A percentile compares a stretch with the other conserved stretches of the same genome.
Conservation (phyloP, 2,888 invertebrate species). For the Antheraea yamamai region DNA sequence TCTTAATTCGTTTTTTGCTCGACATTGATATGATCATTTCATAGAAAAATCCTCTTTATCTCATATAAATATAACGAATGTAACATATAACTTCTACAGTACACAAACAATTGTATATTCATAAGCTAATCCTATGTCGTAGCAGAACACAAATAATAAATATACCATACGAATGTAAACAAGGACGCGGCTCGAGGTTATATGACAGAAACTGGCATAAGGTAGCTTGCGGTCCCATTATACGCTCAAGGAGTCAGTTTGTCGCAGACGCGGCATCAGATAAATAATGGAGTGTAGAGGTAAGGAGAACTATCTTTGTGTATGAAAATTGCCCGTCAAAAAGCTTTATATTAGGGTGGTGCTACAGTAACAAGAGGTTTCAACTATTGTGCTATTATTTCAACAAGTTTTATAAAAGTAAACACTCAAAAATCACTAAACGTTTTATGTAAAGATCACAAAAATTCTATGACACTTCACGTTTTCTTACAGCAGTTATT, state of each 20-base stretch:
- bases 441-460: too few relatives aligned
- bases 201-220: neutral
- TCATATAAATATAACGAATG: neutral
- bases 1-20: too few relatives aligned
- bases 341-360: too few relatives aligned
- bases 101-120: slow-evolving; percentile 16
- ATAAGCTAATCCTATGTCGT: slow-evolving; percentile 8
- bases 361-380: too few relatives aligned
- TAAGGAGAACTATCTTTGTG: too few relatives aligned
- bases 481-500: too few relatives aligned
- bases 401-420: too few relatives aligned
- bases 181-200: slow-evolving; percentile 11
- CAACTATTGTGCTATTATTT: too few relatives aligned
- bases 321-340: too few relatives aligned
- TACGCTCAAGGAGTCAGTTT: neutral
- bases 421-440: too few relatives aligned
- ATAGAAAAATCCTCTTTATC: neutral
- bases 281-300: too few relatives aligned
- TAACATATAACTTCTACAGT: neutral
- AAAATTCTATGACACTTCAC: too few relatives aligned
- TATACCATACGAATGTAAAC: slow-evolving; percentile 10
- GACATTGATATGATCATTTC: neutral
- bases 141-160: slow-evolving; percentile 7
- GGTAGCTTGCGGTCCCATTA: neutral
- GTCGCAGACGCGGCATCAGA: neutral